Evolutionary conservation across 2,888 invertebrate genomes (phyloP), one percentile per base, ranked within the genome.

Genomic region (Allolobophora icterica): DNA sequence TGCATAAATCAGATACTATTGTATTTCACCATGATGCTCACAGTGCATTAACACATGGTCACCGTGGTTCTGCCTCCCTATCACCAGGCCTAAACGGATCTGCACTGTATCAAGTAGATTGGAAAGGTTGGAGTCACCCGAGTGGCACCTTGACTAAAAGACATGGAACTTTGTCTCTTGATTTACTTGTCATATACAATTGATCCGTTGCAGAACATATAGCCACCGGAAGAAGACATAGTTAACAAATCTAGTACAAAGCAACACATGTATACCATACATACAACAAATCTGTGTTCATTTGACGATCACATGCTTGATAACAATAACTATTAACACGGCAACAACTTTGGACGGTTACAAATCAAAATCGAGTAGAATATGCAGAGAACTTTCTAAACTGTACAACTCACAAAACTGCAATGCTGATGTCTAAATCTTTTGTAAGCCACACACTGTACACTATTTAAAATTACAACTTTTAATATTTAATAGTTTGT

Each of bases 311-410:
- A 71, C 71, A 71, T 71, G 11, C 6, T 71, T 71, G 71, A 71
- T 71, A 71, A 71, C 71, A 71, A 71, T n/a, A 71, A 71, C n/a
- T 71, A 71, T 71, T 71, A 71, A 30, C 71, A 71, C 13, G 71
- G 71, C 71, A 71, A 71, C 71, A 71, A 71, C 71, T 71, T 71
- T 71, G 71, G 71, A 71, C 71, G 71, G 71, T 71, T 71, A 71
- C 71, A 71, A 4, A 71, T n/a, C 30, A 71, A 52, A 71, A n/a
- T 71, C 71, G 71, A 71, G 71, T 71, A 71, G 71, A 71, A 71
- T 71, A 71, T n/a, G 71, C 71, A 71, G 71, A 71, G 3, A 71
- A 71, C 30, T 71, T 71, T 21, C 24, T 6, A 71, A 71, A 71
- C 71, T 71, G 71, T 71, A 71, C 71, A 71, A 71, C 8, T 71